Base-by-base conservation (phyloP, 2,113 vertebrate species). In the Polypterus bichir region DNA sequence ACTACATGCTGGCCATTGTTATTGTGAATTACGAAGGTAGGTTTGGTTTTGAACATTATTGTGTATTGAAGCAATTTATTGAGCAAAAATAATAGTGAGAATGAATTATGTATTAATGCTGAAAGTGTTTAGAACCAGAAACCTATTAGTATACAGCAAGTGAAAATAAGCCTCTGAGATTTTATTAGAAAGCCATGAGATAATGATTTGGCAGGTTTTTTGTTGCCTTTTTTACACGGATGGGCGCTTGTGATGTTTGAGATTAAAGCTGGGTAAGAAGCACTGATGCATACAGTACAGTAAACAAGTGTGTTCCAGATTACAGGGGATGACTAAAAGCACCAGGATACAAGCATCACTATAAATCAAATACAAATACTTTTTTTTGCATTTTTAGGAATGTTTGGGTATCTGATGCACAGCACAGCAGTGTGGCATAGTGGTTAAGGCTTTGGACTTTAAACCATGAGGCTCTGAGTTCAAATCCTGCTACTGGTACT, bases 1-100 rank as follows among this genome's bases (percentile, higher is more conserved):
- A 80, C 80, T 88, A 78, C 79, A 79, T 75, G 77, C 84, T 89
- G 86, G 78, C 81, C 70, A 79, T 83, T 71, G 52, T 74, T 76
- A 81, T 72, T 84, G 79, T 85, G 78, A 89, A 81, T 83, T 82
- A 76, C 3, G 72, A 78, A 69, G 79, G 81, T 83, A 85, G 81
- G 82, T 80, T 76, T 54, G 55, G 57, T 52, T 62, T 54, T 58
- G 45, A 62, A 27, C 48, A 3, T 2, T 47, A 10, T 48, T 61
- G 49, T 66, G 64, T 59, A 52, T 66, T 59, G 55, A 27, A 56
- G 59, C 10, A 4, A 46, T 5, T 6, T 4, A 9, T 3, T 44
- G 27, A 57, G 8, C 5, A 44, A 27, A 51, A 4, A n/a, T 11
- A 9, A 7, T 54, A 48, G 47, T 27, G 46, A 57, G 49, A 56